Evolutionary conservation across 2,113 vertebrate species (phyloP), one percentile per base, ranked within the genome.

Genomic region (Taxidea taxus): DNA sequence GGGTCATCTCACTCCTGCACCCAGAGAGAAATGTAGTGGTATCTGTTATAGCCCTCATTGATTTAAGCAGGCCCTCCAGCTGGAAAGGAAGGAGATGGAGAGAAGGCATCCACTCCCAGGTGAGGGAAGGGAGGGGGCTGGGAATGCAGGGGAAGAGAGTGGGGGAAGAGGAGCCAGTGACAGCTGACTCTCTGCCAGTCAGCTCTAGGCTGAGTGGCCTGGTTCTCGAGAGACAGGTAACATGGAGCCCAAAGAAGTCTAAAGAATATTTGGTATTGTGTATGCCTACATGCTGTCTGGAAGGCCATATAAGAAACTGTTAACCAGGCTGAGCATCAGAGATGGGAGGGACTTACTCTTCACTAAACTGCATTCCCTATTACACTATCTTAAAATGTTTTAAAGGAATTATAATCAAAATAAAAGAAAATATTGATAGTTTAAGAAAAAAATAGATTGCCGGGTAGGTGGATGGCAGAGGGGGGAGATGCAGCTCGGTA

Each of bases 341-440:
- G 60, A 92, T 68, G 34, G 60, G 89, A 93, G 16, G 82, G 56
- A 85, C 77, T 93, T 66, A 87, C 51, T 92, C 51, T 88, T 97
- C 68, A 66, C 82, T 94, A 88, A 77, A 81, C 64, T 82, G 9
- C 60, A 74, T 89, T 78, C 34, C 64, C 39, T 89, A 94, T 87
- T 92, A 29, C 75, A 90, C 39, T 66, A 49, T 92, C 97, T 96
- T 89, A 64, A 93, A 95, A 89, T n/a, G 29, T 83, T 94, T 93
- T 89, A 64, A 91, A 86, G 82, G 51, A 97, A 95, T 90, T 91
- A 70, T 27, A 95, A 97, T 95, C 4, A 97, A 96, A 91, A 87
- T 78, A 93, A 95, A 95, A 96, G 42, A 93, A 94, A 87, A 87
- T 85, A 89, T 82, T 72, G 64, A 88, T 87, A 86, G 58, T 91